These are phyloP conservation scores for Protonibea diacanthus DNA, from an alignment of 2,797 vertebrate species.

Conservation along the genomic window DNA sequence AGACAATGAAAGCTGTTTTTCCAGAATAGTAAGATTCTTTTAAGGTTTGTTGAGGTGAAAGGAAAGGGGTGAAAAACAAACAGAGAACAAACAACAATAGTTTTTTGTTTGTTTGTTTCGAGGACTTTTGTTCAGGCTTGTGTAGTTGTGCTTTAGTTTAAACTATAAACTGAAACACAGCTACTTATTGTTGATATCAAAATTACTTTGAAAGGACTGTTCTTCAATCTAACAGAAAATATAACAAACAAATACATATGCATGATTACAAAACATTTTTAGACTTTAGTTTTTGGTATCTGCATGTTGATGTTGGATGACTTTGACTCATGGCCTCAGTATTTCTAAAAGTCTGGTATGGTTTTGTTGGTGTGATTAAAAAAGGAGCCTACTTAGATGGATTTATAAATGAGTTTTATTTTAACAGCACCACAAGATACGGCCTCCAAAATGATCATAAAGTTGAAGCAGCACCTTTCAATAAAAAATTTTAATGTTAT, in stretches of 20 bases:
- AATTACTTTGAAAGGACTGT: neutral
- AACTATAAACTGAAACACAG: neutral
- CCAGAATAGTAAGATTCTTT: too few relatives aligned
- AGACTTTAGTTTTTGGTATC: neutral
- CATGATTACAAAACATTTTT: neutral
- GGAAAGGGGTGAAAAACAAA: too few relatives aligned
- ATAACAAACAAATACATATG: neutral
- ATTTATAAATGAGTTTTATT: constrained; percentile 1
- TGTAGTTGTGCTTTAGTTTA: neutral
- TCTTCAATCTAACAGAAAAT: neutral
- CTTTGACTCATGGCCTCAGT: neutral
- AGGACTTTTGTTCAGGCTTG: neutral
- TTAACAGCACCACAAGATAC: neutral
- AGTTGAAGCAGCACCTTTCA: neutral
- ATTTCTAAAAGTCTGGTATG: neutral
- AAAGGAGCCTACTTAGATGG: neutral
- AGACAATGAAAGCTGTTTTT: too few relatives aligned
- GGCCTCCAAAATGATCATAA: neutral
- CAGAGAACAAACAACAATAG: too few relatives aligned
- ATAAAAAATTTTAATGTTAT: neutral
- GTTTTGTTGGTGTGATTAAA: neutral
- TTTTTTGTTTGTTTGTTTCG: too few relatives aligned
- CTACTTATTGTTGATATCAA: neutral
- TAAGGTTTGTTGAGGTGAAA: too few relatives aligned
- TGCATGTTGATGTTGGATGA: neutral